These are phyloP conservation scores for Campylorhamphus procurvoides DNA, from an alignment of 2,113 vertebrate genomes.

Conservation along the genomic window DNA sequence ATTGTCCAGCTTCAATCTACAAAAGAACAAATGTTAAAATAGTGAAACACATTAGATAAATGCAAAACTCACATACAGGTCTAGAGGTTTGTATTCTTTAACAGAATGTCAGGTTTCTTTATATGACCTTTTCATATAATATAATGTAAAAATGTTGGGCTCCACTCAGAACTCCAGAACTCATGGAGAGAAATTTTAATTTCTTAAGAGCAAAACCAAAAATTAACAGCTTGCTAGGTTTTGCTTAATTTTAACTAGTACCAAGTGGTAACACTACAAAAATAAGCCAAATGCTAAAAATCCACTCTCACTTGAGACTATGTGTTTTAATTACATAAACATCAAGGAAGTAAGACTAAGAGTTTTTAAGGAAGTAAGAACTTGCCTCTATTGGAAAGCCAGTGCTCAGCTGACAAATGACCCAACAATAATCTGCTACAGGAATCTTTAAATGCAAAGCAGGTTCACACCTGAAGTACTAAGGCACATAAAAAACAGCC, in stretches of 20 bases:
- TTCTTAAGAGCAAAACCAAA: neutral
- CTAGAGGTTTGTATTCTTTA: neutral
- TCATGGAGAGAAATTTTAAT: neutral
- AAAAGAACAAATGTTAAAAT: neutral
- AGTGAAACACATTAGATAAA: neutral
- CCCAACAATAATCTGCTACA: neutral
- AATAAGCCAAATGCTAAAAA: neutral
- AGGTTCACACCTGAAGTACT: neutral
- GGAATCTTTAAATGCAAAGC: neutral
- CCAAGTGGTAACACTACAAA: neutral
- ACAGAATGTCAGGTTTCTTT: neutral
- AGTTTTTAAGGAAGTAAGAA: neutral
- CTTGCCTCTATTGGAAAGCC: neutral
- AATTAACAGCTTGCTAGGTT: neutral
- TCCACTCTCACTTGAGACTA: neutral
- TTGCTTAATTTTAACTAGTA: neutral
- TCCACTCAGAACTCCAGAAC: neutral
- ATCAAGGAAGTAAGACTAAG: neutral
- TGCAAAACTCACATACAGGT: neutral
- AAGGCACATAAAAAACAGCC: neutral
- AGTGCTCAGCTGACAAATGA: neutral
- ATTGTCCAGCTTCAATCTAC: slow-evolving; percentile 88
- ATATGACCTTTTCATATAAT: neutral
- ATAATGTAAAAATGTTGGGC: neutral
- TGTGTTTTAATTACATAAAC: neutral